Evolutionary conservation across 2,797 vertebrate genomes (phyloP), one percentile per base, ranked within the genome.

Genomic region (Myotis pilosus): DNA sequence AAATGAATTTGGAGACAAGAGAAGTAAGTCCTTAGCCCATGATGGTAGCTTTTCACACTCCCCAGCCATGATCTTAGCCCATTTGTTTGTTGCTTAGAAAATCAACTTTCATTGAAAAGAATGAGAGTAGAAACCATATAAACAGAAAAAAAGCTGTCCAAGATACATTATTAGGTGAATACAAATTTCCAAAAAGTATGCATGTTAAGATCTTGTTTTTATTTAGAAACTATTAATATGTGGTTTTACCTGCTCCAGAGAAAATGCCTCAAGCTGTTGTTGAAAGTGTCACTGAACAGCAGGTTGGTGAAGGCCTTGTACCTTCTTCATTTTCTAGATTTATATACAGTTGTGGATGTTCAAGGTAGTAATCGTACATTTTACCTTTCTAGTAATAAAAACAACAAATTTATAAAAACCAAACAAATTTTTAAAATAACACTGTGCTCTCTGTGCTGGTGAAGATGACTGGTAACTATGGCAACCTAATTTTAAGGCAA

Each of bases 401-500:
- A 83, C 36, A 72, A 92, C 74, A 69, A 78, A 41, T 85, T 80
- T 74, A 33, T 79, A 20, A 64, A 72, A 94, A 75, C 83, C 36
- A 49, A 69, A 49, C 82, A 90, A 49, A 81, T 60, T 84, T 93
- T 92, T 62, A 90, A 94, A 96, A 78, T 90, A 95, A 28, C 44
- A 20, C 28, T 55, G n/a, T 92, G 76, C 84, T 90, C n/a, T 80
- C 49, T 87, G 51, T 89, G 80, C 91, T 51, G 47, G 80, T 11
- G 68, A 89, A 68, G 89, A 91, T 76, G 72, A 53, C 78, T 80
- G 49, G 95, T 96, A 94, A 78, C 97, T 76, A 93, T 97, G 92
- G 96, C 80, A 96, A 96, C 96, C 64, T 86, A 71, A 75, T 91
- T 95, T 86, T 94, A 89, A 97, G 86, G 80, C 75, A 69, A 76